phyloP scores from a whole-genome alignment of 2,888 invertebrate genomes.

The Cotesia congregata region DNA sequence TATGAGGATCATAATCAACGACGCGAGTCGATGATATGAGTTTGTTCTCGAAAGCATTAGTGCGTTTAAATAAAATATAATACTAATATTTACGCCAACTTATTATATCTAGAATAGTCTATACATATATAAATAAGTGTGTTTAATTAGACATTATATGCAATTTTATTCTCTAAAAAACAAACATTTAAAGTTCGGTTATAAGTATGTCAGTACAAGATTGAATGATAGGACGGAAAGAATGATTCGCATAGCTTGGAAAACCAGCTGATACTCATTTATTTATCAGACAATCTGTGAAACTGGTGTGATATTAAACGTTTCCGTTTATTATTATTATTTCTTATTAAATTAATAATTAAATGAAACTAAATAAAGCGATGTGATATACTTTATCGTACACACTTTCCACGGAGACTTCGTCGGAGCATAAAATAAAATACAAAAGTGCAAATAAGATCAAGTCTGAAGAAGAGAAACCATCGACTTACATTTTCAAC shows the following conservation, averaged over 20 bases:
- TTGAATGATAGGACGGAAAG: neutral
- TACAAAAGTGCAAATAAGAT: neutral
- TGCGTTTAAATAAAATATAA: neutral
- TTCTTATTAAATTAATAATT: neutral
- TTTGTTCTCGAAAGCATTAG: slow-evolving; percentile 11
- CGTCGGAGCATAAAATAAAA: slow-evolving; percentile 24
- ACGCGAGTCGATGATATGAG: neutral
- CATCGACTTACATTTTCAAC: slow-evolving; percentile 19
- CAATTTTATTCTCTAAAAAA: neutral
- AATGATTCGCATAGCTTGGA: neutral
- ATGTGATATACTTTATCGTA: slow-evolving; percentile 25
- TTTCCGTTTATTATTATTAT: neutral
- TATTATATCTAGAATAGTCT: neutral
- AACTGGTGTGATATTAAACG: neutral
- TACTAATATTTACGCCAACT: neutral
- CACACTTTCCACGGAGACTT: slow-evolving; percentile 32
- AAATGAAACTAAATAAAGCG: neutral
- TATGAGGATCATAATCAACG: neutral
- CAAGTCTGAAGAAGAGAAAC: slow-evolving; percentile 9
- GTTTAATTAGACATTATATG: neutral
- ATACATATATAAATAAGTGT: neutral
- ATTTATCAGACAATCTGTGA: neutral
- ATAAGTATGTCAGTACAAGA: neutral
- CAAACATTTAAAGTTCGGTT: neutral
- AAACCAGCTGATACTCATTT: neutral